Evolutionary conservation across 2,113 vertebrate species (phyloP), one percentile per base, ranked within the genome.

Genomic region (Polypterus senegalus): DNA sequence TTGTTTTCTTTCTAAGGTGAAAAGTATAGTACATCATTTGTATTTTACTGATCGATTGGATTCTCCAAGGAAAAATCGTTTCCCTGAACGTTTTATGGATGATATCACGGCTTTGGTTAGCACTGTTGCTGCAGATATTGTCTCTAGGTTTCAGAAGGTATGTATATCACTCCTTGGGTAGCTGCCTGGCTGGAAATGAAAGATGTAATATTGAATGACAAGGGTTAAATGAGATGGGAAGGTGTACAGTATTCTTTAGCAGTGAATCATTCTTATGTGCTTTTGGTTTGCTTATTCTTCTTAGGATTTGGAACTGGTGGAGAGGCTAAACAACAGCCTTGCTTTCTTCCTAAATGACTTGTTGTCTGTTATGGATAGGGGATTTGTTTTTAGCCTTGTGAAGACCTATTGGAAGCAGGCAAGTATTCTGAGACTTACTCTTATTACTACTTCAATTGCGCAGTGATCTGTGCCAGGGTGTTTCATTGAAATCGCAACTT

Each of bases 41-140:
- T 97, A 96, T 76, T 97, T 98, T 70, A 86, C 90, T 59, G 94
- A 98, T 49, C 96, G 97, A 67, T 83, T 99, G n/a, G 93, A 94
- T 62, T 90, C 88, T 0, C 79, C 87, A 1, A 86, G 96, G 72
- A 97, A 94, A 80, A 91, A 87, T 79, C 91, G 96, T 58, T 98
- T 99, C 68, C 96, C 96, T 1, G 96, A 99, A 74, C 93, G 95
- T 59, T 99, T 99, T 76, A 97, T 96, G 94, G 94, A 99, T 70
- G 96, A 99, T 74, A 95, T 99, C 61, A 78, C 83, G 52, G 95
- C 95, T 45, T 75, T 99, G 67, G 92, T 97, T 76, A 98, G 94
- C 89, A 98, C 93, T 68, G 97, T 99, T 6, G 90, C 94, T 1
- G 80, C 87, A 49, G 96, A 99, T 75, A 88, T 99, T 11, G 90